phyloP scores from a whole-genome alignment of 2,888 invertebrate genomes.

The Tipula vernalis region DNA sequence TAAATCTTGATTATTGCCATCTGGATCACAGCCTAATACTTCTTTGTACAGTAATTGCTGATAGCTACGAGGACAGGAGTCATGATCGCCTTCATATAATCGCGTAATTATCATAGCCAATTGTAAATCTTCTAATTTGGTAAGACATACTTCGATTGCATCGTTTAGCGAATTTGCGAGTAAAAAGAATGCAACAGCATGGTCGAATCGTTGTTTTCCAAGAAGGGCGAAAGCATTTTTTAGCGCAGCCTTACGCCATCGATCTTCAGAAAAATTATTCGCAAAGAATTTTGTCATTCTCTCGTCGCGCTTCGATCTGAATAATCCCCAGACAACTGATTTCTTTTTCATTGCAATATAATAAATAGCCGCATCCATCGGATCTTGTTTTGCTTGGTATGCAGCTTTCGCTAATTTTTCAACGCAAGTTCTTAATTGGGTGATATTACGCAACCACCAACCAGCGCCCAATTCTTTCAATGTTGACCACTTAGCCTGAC shows the following conservation, averaged over 20 bases:
- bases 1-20: conserved; percentile 54
- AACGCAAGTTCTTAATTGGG: conserved; percentile 67
- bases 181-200: conserved; percentile 97
- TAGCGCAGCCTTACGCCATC: conserved; percentile 94
- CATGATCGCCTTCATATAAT: conserved; percentile 72
- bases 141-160: conserved; percentile 74
- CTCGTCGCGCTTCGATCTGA: conserved; percentile 73
- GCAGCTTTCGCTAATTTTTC: conserved; percentile 91
- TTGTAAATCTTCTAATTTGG: conserved; percentile 89
- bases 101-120: conserved; percentile 88
- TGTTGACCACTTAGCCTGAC: conserved; percentile 78
- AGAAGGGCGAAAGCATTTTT: conserved; percentile 96
- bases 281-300: conserved; percentile 93
- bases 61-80: conserved; percentile 54
- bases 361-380: conserved; percentile 93
- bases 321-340: conserved; percentile 89
- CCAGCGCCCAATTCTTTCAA: conserved; percentile 83
- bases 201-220: conserved; percentile 91
- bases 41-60: conserved; percentile 66
- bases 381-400: conserved; percentile 84
- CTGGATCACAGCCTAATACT: conserved; percentile 58
- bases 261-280: conserved; percentile 83
- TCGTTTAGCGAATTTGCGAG: conserved; percentile 89
- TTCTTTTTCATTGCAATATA: conserved; percentile 98
- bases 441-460: conserved; percentile 89